phyloP scores from a whole-genome alignment of 2,797 vertebrate genomes.

The Anabas testudineus region DNA sequence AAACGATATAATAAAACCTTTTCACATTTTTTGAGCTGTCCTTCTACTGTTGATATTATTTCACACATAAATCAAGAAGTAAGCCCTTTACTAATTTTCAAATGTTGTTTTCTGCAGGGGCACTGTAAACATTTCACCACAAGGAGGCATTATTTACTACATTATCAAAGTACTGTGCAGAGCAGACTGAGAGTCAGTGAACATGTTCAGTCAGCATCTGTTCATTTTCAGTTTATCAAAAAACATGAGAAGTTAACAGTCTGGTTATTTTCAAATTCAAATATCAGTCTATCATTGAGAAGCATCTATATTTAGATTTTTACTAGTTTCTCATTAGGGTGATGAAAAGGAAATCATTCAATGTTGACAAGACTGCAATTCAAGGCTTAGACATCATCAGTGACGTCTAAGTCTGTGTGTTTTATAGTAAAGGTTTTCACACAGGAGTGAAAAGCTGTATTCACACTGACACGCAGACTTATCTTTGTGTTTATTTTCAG shows the following conservation, averaged over 20 bases:
- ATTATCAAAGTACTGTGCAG: not conserved
- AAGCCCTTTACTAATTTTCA: too few relatives aligned
- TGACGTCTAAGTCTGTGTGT: conserved; percentile 33
- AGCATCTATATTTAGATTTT: conserved; percentile 40
- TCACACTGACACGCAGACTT: too few relatives aligned
- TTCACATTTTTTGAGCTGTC: too few relatives aligned
- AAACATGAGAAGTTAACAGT: not conserved
- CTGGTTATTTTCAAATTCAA: too few relatives aligned
- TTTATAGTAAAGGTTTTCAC: conserved; percentile 16
- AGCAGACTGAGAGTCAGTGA: accelerated
- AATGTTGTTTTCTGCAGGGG: not conserved
- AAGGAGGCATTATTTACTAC: conserved; percentile 24
- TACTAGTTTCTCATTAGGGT: conserved; percentile 50
- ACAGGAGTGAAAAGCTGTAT: too few relatives aligned
- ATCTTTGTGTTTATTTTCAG: too few relatives aligned
- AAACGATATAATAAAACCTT: too few relatives aligned
- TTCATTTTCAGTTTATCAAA: not conserved
- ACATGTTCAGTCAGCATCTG: not conserved
- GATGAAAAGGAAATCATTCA: conserved; percentile 10
- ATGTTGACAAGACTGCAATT: not conserved
- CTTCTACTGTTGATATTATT: too few relatives aligned
- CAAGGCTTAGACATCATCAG: not conserved
- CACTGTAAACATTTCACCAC: not conserved
- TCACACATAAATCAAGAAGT: too few relatives aligned
- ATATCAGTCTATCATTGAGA: not conserved